A percentile compares a stretch with the other conserved stretches of the same genome.
These are phyloP conservation scores for Glaucidium brasilianum DNA, from an alignment of 2,113 vertebrate genomes.

Conservation along the genomic window DNA sequence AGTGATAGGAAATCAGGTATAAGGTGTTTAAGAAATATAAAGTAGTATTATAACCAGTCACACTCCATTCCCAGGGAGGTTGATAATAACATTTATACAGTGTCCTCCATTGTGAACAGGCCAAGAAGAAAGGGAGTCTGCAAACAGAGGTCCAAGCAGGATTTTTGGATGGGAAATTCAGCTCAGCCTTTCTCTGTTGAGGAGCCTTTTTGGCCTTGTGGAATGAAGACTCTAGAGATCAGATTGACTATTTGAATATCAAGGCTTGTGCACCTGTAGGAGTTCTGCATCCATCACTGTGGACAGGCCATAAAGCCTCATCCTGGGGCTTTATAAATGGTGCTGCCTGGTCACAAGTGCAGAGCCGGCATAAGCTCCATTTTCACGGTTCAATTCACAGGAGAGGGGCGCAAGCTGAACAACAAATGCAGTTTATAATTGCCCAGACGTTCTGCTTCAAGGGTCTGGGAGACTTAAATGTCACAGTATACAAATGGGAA, in stretches of 20 bases:
- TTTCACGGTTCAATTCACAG: background rate
- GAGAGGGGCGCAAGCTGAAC: background rate
- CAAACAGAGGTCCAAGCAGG: background rate
- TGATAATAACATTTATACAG: background rate
- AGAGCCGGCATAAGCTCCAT: background rate
- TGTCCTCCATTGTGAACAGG: background rate
- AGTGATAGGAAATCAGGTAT: background rate
- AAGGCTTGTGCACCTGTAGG: background rate
- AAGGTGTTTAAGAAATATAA: background rate
- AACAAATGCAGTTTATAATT: slow-evolving; percentile 28
- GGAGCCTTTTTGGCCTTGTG: background rate
- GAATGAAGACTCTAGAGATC: background rate
- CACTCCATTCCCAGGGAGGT: background rate
- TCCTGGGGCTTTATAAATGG: background rate
- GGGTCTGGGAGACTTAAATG: slow-evolving; percentile 40
- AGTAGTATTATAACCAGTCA: background rate
- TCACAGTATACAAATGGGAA: slow-evolving; percentile 37
- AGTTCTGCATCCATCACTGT: background rate
- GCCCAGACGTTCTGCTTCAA: slow-evolving; percentile 26
- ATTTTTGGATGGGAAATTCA: background rate
- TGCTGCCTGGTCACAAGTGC: background rate
- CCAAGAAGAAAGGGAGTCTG: background rate
- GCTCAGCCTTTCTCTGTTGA: background rate
- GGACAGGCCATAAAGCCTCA: background rate
- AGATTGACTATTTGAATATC: background rate